phyloP scores from a whole-genome alignment of 2,888 invertebrate species.

The Linhomoeus sp. region DNA sequence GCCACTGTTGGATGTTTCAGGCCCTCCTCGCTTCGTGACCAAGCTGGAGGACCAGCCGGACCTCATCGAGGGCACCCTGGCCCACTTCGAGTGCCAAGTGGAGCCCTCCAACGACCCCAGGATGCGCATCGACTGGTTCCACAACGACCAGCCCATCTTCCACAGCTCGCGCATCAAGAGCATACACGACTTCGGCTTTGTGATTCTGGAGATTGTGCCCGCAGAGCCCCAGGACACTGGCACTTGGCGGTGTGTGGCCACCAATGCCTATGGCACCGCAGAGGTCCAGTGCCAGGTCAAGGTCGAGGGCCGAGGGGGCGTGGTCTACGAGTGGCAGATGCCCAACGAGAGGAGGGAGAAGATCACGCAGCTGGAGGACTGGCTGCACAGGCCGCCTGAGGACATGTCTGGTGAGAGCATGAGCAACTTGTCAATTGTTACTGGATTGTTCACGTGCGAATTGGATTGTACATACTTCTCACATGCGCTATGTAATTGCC shows the following conservation, averaged over 20 bases:
- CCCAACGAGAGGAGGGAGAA: conserved; percentile 42
- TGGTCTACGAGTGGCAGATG: conserved; percentile 23
- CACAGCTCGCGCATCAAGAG: conserved; percentile 44
- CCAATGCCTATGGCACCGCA: conserved; percentile 75
- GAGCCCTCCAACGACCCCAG: conserved; percentile 79
- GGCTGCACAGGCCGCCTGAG: conserved; percentile 39
- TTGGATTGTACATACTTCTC: no score
- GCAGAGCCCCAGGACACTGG: conserved; percentile 80
- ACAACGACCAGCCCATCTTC: conserved; percentile 68
- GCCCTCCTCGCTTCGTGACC: conserved; percentile 69
- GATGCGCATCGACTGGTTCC: conserved; percentile 40
- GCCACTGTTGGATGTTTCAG: no score
- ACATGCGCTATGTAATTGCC: no score
- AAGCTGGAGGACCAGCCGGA: conserved; percentile 62
- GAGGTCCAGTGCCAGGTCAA: conserved; percentile 52
- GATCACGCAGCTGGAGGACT: conserved; percentile 73
- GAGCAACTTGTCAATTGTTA: no score
- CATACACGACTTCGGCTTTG: conserved; percentile 85
- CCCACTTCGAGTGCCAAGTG: conserved; percentile 81
- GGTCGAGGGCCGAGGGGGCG: conserved; percentile 18
- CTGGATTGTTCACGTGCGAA: no score
- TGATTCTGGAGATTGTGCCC: conserved; percentile 65
- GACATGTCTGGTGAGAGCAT: no score
- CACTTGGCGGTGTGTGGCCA: conserved; percentile 63
- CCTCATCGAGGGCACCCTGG: conserved; percentile 79